phyloP scores from a whole-genome alignment of 2,888 invertebrate species.

The Nipponacmea schrenckii region DNA sequence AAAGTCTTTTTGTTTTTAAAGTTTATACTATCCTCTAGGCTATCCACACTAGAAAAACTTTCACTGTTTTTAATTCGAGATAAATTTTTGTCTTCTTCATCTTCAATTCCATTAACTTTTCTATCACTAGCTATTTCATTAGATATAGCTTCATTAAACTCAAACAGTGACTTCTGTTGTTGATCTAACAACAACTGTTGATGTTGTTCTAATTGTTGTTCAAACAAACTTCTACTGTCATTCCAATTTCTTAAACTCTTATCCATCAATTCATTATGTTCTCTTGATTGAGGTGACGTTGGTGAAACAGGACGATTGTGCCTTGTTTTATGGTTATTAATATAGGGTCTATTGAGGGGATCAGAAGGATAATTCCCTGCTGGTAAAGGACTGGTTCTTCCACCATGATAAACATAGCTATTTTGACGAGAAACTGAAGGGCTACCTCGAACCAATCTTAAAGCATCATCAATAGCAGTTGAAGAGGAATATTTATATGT shows the following conservation, averaged over 20 bases:
- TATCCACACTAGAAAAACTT: slow-evolving; percentile 56
- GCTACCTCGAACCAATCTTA: slow-evolving; percentile 50
- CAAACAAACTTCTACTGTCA: slow-evolving; percentile 60
- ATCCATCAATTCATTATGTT: slow-evolving; percentile 46
- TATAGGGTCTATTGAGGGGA: slow-evolving; percentile 47
- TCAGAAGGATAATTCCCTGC: slow-evolving; percentile 37
- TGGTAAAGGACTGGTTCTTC: slow-evolving; percentile 22
- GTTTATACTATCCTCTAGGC: slow-evolving; percentile 41
- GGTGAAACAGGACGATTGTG: slow-evolving; percentile 26
- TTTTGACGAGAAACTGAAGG: slow-evolving; percentile 22
- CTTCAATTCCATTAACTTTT: slow-evolving; percentile 30
- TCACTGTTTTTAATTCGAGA: slow-evolving; percentile 34
- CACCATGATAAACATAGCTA: slow-evolving; percentile 21
- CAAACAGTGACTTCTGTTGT: slow-evolving; percentile 53
- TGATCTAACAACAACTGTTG: slow-evolving; percentile 55
- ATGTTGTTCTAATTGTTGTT: slow-evolving; percentile 60
- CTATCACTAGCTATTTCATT: slow-evolving; percentile 51
- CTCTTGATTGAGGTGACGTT: slow-evolving; percentile 23
- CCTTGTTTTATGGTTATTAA: slow-evolving; percentile 43
- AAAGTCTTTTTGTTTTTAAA: background rate
- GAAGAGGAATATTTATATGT: slow-evolving; percentile 32
- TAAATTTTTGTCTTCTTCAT: slow-evolving; percentile 20
- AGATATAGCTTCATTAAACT: slow-evolving; percentile 57
- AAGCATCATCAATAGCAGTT: slow-evolving; percentile 53
- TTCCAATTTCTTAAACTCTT: slow-evolving; percentile 56